phyloP scores from a whole-genome alignment of 2,888 invertebrate genomes.

The Diabrotica balteata region DNA sequence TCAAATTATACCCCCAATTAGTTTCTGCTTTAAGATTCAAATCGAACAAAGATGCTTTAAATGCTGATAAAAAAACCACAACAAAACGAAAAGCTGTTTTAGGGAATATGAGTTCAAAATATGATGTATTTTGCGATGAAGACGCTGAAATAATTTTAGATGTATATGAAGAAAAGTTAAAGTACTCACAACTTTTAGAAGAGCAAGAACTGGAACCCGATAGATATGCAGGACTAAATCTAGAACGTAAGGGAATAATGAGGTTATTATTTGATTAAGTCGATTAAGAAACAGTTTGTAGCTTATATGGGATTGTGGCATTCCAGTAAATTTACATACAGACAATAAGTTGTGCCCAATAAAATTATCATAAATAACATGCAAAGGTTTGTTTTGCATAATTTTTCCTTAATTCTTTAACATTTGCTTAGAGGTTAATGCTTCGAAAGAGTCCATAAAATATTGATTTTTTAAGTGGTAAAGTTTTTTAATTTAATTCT shows the following conservation, averaged over 20 bases:
- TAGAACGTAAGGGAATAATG: conserved; percentile 63
- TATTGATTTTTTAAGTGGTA: too few species aligned
- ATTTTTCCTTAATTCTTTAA: too few species aligned
- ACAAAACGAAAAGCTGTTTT: conserved; percentile 25
- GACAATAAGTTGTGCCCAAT: too few species aligned
- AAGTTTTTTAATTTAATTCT: too few species aligned
- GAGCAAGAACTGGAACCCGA: conserved; percentile 57
- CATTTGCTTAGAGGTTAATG: too few species aligned
- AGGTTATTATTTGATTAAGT: too few species aligned
- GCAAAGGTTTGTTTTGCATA: too few species aligned
- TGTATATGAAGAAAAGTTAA: conserved; percentile 70
- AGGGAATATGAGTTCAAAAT: conserved; percentile 62
- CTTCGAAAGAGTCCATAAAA: too few species aligned
- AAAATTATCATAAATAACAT: too few species aligned
- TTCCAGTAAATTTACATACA: too few species aligned
- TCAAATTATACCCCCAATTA: not conserved
- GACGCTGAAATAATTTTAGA: conserved; percentile 76
- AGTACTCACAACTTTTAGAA: conserved; percentile 49
- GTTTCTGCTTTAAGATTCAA: not conserved
- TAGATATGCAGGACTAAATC: conserved; percentile 69
- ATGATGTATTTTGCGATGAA: conserved; percentile 74
- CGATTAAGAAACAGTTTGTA: too few species aligned
- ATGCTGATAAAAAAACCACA: not conserved
- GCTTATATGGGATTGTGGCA: too few species aligned
- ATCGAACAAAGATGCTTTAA: conserved; percentile 1